These are phyloP conservation scores for Gastracanthus pulcherrimus DNA, from an alignment of 2,888 invertebrate species.

Conservation along the genomic window DNA sequence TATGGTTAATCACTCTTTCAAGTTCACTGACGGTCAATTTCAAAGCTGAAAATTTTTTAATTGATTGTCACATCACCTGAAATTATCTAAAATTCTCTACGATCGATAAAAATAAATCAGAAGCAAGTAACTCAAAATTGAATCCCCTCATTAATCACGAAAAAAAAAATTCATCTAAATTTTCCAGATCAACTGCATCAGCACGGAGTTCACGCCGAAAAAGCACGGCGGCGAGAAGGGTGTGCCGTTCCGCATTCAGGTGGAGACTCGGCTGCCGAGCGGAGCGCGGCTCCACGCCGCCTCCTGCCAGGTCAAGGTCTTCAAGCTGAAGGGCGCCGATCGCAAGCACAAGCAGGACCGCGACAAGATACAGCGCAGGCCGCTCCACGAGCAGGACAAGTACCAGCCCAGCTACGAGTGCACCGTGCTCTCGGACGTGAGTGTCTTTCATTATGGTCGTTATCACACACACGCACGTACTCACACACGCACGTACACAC, in stretches of 20 bases:
- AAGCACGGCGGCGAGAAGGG: conserved; percentile 99
- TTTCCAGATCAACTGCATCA: conserved; percentile 93
- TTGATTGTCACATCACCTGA: too few species aligned
- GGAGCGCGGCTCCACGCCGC: conserved; percentile 91
- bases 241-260: conserved; percentile 96
- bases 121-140: too few species aligned
- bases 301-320: conserved; percentile 97
- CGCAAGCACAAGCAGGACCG: conserved; percentile 98
- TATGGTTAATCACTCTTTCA: too few species aligned
- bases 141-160: too few species aligned
- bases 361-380: conserved; percentile 93
- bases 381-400: conserved; percentile 91
- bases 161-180: too few species aligned
- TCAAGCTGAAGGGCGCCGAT: conserved; percentile 96
- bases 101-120: too few species aligned
- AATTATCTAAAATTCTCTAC: too few species aligned
- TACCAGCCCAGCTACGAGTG: conserved; percentile 97
- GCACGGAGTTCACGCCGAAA: conserved; percentile 98
- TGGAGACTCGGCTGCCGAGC: conserved; percentile 89
- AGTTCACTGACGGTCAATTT: too few species aligned
- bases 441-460: too few species aligned
- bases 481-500: too few species aligned
- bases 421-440: conserved; percentile 94
- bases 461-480: too few species aligned
- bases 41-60: too few species aligned